Evolutionary conservation across 2,888 invertebrate genomes (phyloP).

Genomic region (Aphidoletes aphidimyza): DNA sequence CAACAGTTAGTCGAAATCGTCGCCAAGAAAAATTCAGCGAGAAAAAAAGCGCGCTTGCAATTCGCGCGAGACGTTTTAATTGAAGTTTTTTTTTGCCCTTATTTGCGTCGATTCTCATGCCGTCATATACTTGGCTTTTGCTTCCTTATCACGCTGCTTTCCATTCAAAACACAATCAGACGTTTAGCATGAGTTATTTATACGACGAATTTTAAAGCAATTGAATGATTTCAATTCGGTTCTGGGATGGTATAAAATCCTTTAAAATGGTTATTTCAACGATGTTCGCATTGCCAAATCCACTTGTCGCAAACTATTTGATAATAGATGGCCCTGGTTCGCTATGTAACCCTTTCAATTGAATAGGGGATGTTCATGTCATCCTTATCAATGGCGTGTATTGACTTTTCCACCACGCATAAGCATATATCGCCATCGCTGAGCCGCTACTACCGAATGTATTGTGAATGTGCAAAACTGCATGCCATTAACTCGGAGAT

Average conservation of each 20-base stretch:
- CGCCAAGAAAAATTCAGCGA: slow-evolving; percentile 11
- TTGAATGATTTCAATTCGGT: neutral
- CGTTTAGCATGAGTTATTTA: neutral
- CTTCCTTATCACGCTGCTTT: neutral
- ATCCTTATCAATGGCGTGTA: neutral
- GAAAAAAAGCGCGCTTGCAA: slow-evolving; percentile 7
- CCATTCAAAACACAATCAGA: neutral
- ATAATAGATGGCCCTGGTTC: slow-evolving; percentile 3
- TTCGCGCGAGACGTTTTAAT: slow-evolving; percentile 41
- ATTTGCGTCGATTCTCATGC: neutral
- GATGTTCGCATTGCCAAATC: neutral
- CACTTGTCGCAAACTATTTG: slow-evolving; percentile 13
- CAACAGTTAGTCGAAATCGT: slow-evolving; percentile 49
- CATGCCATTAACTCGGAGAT: slow-evolving; percentile 27
- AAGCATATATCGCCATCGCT: neutral
- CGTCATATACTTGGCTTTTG: neutral
- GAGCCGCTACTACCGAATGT: neutral
- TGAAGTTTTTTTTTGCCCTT: neutral
- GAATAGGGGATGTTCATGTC: neutral
- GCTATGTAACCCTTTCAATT: neutral
- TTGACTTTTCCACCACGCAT: neutral
- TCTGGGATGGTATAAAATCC: neutral
- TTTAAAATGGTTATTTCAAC: neutral
- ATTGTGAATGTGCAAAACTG: neutral
- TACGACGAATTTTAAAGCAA: neutral